These are phyloP conservation scores for Camponotus vicinus DNA, from an alignment of 1,140 invertebrate species.

Conservation along the genomic window DNA sequence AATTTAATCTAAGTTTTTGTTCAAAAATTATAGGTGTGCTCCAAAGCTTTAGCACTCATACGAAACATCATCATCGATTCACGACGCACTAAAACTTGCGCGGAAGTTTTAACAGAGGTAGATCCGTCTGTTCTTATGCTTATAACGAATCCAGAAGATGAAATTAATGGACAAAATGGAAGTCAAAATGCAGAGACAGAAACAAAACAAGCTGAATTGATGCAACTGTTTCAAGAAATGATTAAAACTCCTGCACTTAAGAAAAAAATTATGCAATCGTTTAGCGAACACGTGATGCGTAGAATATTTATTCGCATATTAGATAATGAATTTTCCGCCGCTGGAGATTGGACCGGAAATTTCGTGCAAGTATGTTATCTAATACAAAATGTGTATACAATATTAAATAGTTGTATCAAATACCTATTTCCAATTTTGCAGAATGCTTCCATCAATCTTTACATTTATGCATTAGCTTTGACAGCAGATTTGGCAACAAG, in stretches of 20 bases:
- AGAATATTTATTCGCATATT: slow-evolving; percentile 78
- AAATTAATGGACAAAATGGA: slow-evolving; percentile 69
- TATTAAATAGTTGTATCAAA: slow-evolving; percentile 14
- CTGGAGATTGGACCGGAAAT: slow-evolving; percentile 76
- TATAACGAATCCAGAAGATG: slow-evolving; percentile 72
- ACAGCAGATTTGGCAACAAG: slow-evolving; percentile 84
- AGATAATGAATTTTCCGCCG: slow-evolving; percentile 61
- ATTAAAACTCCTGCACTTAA: slow-evolving; percentile 79
- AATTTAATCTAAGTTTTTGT: slow-evolving; percentile 2
- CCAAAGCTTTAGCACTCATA: slow-evolving; percentile 82
- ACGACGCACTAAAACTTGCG: slow-evolving; percentile 64
- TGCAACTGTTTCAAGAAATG: slow-evolving; percentile 86
- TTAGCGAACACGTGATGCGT: slow-evolving; percentile 79
- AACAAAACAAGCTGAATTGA: slow-evolving; percentile 80
- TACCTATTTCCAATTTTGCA: slow-evolving; percentile 67
- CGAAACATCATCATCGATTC: slow-evolving; percentile 80
- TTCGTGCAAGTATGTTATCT: slow-evolving; percentile 75
- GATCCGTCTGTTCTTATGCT: slow-evolving; percentile 81
- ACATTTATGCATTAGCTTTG: slow-evolving; percentile 84
- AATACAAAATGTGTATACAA: slow-evolving; percentile 19
- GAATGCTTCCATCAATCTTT: slow-evolving; percentile 82
- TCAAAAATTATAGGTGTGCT: slow-evolving; percentile 76
- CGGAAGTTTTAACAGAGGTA: slow-evolving; percentile 77
- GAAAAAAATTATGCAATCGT: slow-evolving; percentile 79
- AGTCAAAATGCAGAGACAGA: slow-evolving; percentile 69